Percentiles rank a stretch among this genome's conserved stretches.
Evolutionary conservation across 2,113 vertebrate genomes (phyloP).

Genomic region (Oxyura jamaicensis): DNA sequence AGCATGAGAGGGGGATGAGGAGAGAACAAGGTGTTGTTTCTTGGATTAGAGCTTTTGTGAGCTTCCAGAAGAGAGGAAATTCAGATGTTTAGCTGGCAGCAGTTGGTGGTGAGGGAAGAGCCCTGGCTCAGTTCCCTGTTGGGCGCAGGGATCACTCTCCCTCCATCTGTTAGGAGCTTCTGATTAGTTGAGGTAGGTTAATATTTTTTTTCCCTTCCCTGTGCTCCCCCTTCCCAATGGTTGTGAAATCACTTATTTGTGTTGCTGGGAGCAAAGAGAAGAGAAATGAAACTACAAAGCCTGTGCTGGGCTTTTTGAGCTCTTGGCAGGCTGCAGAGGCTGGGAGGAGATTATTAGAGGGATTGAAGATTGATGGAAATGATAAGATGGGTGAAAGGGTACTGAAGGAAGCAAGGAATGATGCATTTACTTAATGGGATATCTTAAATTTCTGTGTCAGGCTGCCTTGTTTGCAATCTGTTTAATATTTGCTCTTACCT

Average conservation of each 20-base stretch:
- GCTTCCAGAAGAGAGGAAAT: constrained; percentile 47
- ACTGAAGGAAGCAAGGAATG: neutral
- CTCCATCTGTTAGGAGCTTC: constrained; percentile 60
- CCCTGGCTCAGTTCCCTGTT: constrained; percentile 46
- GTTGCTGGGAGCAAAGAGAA: constrained; percentile 30
- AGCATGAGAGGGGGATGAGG: neutral
- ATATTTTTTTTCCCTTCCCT: constrained; percentile 44
- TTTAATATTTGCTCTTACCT: constrained; percentile 15
- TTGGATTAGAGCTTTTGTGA: neutral
- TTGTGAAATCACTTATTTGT: constrained; percentile 58
- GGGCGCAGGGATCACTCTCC: constrained; percentile 24
- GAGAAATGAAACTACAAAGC: constrained; percentile 41
- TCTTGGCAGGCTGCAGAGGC: neutral
- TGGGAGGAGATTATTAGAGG: constrained; percentile 25
- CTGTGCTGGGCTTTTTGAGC: neutral
- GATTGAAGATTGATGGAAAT: constrained; percentile 59
- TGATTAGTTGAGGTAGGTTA: constrained; percentile 62
- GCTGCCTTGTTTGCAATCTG: constrained; percentile 4
- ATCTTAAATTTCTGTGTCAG: constrained; percentile 17
- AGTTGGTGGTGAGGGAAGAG: constrained; percentile 30
- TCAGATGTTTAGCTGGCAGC: constrained; percentile 60
- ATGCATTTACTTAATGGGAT: constrained; percentile 30
- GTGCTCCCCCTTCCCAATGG: neutral
- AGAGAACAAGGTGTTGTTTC: neutral
- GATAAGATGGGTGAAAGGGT: constrained; percentile 58